These are phyloP conservation scores for Cryptops parisi DNA, from an alignment of 2,888 invertebrate species.

Conservation along the genomic window DNA sequence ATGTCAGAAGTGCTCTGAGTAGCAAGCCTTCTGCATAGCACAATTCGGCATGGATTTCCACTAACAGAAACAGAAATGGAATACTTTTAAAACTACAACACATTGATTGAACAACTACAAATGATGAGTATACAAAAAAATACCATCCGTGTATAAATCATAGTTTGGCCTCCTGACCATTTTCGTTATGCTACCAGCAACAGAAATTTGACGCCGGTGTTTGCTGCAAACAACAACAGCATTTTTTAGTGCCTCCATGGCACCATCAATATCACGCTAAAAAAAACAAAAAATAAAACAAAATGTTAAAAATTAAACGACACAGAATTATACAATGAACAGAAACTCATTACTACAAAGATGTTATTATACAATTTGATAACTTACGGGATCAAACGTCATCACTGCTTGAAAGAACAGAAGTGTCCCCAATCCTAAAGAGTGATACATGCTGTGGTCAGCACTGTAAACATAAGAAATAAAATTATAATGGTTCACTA, in stretches of 20 bases:
- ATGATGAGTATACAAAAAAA: neutral
- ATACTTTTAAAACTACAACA: neutral
- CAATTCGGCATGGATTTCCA: constrained; percentile 84
- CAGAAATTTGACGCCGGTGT: constrained; percentile 45
- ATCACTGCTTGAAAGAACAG: constrained; percentile 82
- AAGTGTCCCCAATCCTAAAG: constrained; percentile 75
- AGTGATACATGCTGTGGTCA: constrained; percentile 74
- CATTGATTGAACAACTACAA: neutral
- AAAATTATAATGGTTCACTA: too few species aligned
- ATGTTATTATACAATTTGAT: constrained; percentile 16
- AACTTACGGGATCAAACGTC: constrained; percentile 65
- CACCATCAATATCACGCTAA: constrained; percentile 51
- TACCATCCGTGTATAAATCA: constrained; percentile 52
- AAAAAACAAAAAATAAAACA: too few species aligned
- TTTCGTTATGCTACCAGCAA: constrained; percentile 67
- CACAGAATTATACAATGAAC: too few species aligned
- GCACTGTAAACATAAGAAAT: constrained; percentile 41
- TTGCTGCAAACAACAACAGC: constrained; percentile 64
- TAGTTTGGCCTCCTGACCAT: constrained; percentile 63
- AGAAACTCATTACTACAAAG: neutral
- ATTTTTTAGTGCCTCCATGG: constrained; percentile 57
- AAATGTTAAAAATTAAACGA: too few species aligned
- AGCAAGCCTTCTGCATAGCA: constrained; percentile 86
- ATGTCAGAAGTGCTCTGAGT: constrained; percentile 73
- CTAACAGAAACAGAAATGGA: constrained; percentile 24